A percentile compares a stretch with the other conserved stretches of the same genome.
Evolutionary conservation across 2,113 vertebrate species (phyloP).

Genomic region (Myocastor coypus): DNA sequence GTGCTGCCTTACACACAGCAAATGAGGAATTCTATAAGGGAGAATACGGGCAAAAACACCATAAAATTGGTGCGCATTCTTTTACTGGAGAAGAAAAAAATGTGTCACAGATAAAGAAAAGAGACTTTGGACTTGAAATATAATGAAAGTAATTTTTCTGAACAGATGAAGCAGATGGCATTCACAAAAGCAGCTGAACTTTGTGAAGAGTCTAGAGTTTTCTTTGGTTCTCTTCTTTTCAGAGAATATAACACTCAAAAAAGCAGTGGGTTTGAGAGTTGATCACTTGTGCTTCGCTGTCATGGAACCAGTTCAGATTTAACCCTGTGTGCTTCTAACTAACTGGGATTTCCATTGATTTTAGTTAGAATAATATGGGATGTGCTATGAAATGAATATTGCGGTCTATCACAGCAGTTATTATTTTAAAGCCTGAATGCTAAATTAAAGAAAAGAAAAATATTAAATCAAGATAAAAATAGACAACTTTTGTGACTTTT

Average conservation of each 20-base stretch:
- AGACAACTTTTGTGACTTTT: not conserved
- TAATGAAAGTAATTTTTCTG: conserved; percentile 80
- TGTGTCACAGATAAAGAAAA: conserved; percentile 71
- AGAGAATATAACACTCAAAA: conserved; percentile 35
- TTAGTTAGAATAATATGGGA: not conserved
- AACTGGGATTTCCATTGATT: not conserved
- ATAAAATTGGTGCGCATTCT: conserved; percentile 76
- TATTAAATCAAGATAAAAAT: not conserved
- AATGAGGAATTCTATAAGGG: conserved; percentile 62
- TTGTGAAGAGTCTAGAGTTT: conserved; percentile 63
- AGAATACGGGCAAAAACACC: conserved; percentile 23
- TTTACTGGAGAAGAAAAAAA: conserved; percentile 62
- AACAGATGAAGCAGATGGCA: conserved; percentile 63
- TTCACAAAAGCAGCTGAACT: conserved; percentile 73
- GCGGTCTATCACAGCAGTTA: not conserved
- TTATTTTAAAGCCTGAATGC: not conserved
- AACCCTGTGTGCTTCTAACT: conserved; percentile 40
- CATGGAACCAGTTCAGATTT: conserved; percentile 36
- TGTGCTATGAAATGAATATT: not conserved
- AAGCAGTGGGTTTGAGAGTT: conserved; percentile 56
- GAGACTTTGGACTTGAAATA: conserved; percentile 58
- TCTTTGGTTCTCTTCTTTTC: conserved; percentile 60
- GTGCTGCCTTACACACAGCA: conserved; percentile 58
- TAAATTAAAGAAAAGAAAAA: not conserved
- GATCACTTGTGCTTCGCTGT: not conserved